Evolutionary conservation across 2,888 invertebrate species (phyloP).

Genomic region (Spodoptera exigua): DNA sequence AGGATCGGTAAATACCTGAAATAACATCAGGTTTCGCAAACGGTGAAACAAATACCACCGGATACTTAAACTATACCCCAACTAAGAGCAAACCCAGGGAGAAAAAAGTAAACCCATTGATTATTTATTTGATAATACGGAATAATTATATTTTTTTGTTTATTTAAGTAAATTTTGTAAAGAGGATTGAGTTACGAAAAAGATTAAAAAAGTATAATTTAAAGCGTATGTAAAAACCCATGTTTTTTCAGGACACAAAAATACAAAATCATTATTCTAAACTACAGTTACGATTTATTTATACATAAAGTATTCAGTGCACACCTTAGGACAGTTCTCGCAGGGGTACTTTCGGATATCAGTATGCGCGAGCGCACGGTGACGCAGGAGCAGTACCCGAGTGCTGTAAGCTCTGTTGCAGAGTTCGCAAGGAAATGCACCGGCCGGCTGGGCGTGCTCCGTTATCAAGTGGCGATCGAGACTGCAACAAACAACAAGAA

Average conservation of each 20-base stretch:
- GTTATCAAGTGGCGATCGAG: slow-evolving; percentile 95
- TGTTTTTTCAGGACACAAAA: slow-evolving; percentile 48
- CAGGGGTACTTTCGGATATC: slow-evolving; percentile 96
- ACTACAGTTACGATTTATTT: slow-evolving; percentile 14
- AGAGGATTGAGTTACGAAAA: slow-evolving; percentile 24
- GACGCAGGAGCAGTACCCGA: slow-evolving; percentile 94
- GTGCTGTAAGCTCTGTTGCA: slow-evolving; percentile 95
- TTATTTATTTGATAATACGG: too few relatives aligned
- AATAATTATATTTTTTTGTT: too few relatives aligned
- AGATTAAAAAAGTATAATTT: slow-evolving; percentile 4
- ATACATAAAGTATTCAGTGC: slow-evolving; percentile 55
- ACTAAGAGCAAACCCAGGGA: slow-evolving; percentile 49
- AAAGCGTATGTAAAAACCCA: slow-evolving; percentile 40
- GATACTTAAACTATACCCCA: slow-evolving; percentile 32
- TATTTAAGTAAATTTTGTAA: slow-evolving; percentile 5
- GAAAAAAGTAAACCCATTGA: slow-evolving; percentile 25
- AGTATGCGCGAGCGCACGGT: slow-evolving; percentile 94
- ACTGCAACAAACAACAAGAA: slow-evolving; percentile 87
- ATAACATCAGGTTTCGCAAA: slow-evolving; percentile 88
- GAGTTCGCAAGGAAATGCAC: slow-evolving; percentile 94
- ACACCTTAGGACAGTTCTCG: slow-evolving; percentile 96
- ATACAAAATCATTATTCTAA: slow-evolving; percentile 9
- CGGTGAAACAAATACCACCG: slow-evolving; percentile 66
- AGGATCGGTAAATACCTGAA: slow-evolving; percentile 98
- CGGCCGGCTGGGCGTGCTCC: slow-evolving; percentile 93